phyloP scores from a whole-genome alignment of 2,888 invertebrate genomes.

The Stictocephala bisonia region DNA sequence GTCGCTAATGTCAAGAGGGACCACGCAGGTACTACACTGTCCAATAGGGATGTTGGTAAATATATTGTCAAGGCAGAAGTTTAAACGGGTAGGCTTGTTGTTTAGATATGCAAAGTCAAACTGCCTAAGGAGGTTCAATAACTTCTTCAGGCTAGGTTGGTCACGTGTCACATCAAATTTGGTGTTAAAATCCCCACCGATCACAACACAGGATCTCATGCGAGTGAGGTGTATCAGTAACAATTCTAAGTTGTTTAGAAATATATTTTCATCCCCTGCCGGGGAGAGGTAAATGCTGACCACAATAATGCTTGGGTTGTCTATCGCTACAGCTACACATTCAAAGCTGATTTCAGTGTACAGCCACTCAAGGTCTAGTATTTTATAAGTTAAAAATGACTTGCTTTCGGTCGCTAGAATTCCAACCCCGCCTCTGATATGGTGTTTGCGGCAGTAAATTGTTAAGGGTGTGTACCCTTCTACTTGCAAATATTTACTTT shows the following conservation, averaged over 20 bases:
- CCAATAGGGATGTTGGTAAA: background rate
- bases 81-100: background rate
- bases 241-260: background rate
- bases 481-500: background rate
- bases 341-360: background rate
- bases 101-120: background rate
- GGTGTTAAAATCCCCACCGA: background rate
- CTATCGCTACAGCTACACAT: background rate
- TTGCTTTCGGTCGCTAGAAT: background rate
- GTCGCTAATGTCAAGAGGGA: background rate
- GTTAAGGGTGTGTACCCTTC: background rate
- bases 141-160: background rate
- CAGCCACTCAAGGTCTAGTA: background rate
- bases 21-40: background rate
- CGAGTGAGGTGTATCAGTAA: background rate
- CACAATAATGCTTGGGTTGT: background rate
- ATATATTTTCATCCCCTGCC: background rate
- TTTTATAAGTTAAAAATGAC: background rate
- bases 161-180: background rate
- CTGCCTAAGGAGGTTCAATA: background rate
- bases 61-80: background rate
- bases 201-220: background rate
- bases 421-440: background rate
- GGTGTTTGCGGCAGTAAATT: slow-evolving; percentile 8
- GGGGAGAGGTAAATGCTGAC: background rate